Evolutionary conservation across 2,113 vertebrate species (phyloP).

Genomic region (Caretta caretta): DNA sequence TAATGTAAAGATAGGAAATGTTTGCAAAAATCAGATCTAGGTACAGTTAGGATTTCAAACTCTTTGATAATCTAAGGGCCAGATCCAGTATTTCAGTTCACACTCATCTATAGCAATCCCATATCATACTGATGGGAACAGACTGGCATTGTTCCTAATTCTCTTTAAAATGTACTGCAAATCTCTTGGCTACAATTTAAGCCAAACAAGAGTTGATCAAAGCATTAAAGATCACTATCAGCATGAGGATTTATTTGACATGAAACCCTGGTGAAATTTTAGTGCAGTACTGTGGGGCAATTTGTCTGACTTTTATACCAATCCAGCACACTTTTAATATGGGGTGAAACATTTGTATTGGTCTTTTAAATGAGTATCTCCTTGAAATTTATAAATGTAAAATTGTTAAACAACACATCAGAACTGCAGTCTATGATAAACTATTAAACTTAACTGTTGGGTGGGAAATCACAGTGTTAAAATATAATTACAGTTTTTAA

Average conservation of each 20-base stretch:
- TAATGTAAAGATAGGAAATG: background rate
- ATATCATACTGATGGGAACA: background rate
- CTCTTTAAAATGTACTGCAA: background rate
- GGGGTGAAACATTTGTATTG: background rate
- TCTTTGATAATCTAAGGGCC: background rate
- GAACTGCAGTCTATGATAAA: background rate
- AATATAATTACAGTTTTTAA: background rate
- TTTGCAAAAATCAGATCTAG: background rate
- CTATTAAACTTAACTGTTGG: background rate
- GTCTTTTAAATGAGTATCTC: background rate
- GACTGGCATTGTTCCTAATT: background rate
- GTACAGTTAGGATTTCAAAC: background rate
- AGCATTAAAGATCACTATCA: background rate
- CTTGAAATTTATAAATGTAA: background rate
- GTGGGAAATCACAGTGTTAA: no score
- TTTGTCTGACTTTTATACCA: background rate
- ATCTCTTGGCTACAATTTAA: background rate
- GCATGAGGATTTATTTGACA: background rate
- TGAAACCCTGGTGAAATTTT: background rate
- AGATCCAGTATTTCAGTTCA: background rate
- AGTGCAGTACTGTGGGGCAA: background rate
- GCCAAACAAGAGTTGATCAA: background rate
- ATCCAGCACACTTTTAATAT: background rate
- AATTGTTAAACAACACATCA: background rate
- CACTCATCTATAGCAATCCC: background rate